These are phyloP conservation scores for Pterocles orientalis DNA, from an alignment of 2,113 vertebrate genomes.

Conservation along the genomic window DNA sequence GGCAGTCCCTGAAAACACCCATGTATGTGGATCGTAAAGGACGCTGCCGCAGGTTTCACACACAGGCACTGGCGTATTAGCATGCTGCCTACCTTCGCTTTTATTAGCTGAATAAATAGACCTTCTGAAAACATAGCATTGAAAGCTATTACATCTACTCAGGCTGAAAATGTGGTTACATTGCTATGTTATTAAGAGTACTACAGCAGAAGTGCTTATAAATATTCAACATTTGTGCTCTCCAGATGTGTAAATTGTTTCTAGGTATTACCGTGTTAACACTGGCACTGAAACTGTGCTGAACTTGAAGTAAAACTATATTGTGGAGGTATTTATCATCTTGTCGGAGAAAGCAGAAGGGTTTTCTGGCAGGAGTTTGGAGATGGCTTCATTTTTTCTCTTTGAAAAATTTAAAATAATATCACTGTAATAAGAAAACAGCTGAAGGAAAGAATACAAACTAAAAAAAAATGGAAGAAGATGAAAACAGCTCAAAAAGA, in stretches of 20 bases:
- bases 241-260: neutral
- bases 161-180: neutral
- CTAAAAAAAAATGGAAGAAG: neutral
- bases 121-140: neutral
- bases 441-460: neutral
- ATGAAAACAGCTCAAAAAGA: neutral
- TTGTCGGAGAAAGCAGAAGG: neutral
- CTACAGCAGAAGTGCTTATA: neutral
- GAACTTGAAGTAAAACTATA: neutral
- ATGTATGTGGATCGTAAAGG: fast-evolving
- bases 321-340: neutral
- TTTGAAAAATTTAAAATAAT: neutral
- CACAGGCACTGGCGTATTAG: neutral
- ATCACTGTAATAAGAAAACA: neutral
- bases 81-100: neutral
- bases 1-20: no score
- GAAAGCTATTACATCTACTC: neutral
- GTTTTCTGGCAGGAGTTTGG: neutral
- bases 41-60: neutral
- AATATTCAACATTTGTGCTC: neutral
- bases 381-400: neutral
- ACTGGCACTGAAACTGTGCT: neutral
- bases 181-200: neutral
- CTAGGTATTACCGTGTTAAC: neutral
- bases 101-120: neutral